Evolutionary conservation across 2,888 invertebrate genomes (phyloP).

Genomic region (Polymixis lichenea): DNA sequence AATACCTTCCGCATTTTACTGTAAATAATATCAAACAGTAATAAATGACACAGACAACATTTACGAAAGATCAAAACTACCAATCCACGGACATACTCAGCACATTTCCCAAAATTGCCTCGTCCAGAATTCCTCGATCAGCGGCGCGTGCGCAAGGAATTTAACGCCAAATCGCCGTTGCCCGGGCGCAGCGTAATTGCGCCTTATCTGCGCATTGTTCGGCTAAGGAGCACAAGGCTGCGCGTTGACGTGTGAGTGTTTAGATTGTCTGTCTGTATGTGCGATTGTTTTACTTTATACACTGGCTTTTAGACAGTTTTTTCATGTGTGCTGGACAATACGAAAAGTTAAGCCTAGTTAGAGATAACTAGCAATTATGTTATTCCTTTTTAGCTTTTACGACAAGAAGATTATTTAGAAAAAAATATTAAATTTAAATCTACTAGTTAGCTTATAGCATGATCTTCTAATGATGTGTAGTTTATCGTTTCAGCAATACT

Average conservation of each 20-base stretch:
- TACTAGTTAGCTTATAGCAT: background rate
- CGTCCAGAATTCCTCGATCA: slow-evolving; percentile 44
- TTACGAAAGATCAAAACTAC: background rate
- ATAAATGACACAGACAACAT: background rate
- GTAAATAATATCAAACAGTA: no score
- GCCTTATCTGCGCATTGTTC: slow-evolving; percentile 89
- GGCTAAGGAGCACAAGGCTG: slow-evolving; percentile 87
- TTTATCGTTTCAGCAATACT: background rate
- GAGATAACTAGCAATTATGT: background rate
- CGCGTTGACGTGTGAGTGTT: slow-evolving; percentile 81
- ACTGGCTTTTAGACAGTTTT: slow-evolving; percentile 50
- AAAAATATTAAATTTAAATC: no score
- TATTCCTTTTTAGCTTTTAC: background rate
- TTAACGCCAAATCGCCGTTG: slow-evolving; percentile 85
- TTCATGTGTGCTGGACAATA: slow-evolving; percentile 52
- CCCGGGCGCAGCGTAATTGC: slow-evolving; percentile 86
- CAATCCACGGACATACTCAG: background rate
- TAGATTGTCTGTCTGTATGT: slow-evolving; percentile 70
- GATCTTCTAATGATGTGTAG: background rate
- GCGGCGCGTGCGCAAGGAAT: slow-evolving; percentile 81
- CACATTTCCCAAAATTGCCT: slow-evolving; percentile 45
- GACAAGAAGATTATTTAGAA: background rate
- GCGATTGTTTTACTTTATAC: slow-evolving; percentile 67
- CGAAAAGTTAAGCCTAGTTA: slow-evolving; percentile 24
- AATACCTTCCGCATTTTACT: no score